phyloP scores from a whole-genome alignment of 37 sponge, comb jelly and placozoan genomes.

The Hormiphora californensis region DNA sequence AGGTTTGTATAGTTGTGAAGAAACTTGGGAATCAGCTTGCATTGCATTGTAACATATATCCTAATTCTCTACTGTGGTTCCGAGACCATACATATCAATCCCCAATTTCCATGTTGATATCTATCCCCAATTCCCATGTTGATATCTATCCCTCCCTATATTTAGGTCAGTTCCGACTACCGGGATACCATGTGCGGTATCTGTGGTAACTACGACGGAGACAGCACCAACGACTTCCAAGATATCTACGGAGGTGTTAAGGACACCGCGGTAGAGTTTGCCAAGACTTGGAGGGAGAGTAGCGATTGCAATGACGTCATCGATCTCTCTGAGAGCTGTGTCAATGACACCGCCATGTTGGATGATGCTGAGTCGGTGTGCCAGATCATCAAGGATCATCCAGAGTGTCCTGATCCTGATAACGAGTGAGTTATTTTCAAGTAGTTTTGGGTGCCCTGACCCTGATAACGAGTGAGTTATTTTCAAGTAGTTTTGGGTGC shows the following conservation, averaged over 20 bases:
- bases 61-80: not conserved
- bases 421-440: not conserved
- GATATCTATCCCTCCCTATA: not conserved
- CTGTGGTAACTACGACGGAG: slow-evolving; percentile 53
- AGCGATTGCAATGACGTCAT: not conserved
- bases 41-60: no score
- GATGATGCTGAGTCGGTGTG: not conserved
- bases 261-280: not conserved
- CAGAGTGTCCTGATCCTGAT: not conserved
- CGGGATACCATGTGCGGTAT: not conserved
- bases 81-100: not conserved
- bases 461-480: no score
- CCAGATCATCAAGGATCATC: not conserved
- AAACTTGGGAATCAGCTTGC: no score
- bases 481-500: no score
- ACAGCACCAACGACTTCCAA: slow-evolving; percentile 35
- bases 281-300: not conserved
- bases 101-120: not conserved
- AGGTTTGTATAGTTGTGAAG: not conserved
- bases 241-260: slow-evolving; percentile 2
- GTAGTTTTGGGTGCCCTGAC: not conserved
- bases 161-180: not conserved
- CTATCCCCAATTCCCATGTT: not conserved
- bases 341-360: not conserved
- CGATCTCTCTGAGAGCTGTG: not conserved